Percentiles rank a stretch among this genome's conserved stretches.
Evolutionary conservation across 1,140 invertebrate species (phyloP).

Genomic region (Littorina saxatilis): DNA sequence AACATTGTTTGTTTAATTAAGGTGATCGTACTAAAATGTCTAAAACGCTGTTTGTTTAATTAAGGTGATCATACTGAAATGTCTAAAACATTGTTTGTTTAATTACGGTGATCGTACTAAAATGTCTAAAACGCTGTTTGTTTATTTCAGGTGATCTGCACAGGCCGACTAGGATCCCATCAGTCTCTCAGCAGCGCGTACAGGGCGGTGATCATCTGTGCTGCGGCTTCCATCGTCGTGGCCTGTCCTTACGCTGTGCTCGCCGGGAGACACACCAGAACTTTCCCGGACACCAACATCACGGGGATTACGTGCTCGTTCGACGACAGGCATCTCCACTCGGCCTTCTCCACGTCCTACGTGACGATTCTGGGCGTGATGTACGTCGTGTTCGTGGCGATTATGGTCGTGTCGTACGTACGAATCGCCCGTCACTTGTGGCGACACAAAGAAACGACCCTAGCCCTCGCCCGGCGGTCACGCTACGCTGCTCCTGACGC

Average conservation of each 20-base stretch:
- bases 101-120: too few relatives aligned
- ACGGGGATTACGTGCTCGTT: conserved; percentile 40
- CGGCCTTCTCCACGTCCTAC: conserved; percentile 38
- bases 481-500: neutral
- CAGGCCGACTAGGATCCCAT: too few relatives aligned
- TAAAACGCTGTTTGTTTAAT: too few relatives aligned
- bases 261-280: conserved; percentile 32
- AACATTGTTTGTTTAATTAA: too few relatives aligned
- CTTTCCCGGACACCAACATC: conserved; percentile 21
- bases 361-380: conserved; percentile 35
- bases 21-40: too few relatives aligned
- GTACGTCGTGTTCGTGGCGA: conserved; percentile 21
- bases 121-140: too few relatives aligned
- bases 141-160: too few relatives aligned
- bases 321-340: conserved; percentile 28
- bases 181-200: too few relatives aligned
- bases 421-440: conserved; percentile 19
- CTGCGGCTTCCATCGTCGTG: neutral
- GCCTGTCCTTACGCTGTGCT: conserved; percentile 29
- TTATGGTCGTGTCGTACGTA: conserved; percentile 12
- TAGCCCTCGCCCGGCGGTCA: too few relatives aligned
- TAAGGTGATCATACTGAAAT: too few relatives aligned
- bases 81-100: too few relatives aligned
- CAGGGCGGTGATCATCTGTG: too few relatives aligned
- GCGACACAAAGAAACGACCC: conserved; percentile 19